Evolutionary conservation across 2,888 invertebrate species (phyloP).

Genomic region (Ichneumon xanthorius): DNA sequence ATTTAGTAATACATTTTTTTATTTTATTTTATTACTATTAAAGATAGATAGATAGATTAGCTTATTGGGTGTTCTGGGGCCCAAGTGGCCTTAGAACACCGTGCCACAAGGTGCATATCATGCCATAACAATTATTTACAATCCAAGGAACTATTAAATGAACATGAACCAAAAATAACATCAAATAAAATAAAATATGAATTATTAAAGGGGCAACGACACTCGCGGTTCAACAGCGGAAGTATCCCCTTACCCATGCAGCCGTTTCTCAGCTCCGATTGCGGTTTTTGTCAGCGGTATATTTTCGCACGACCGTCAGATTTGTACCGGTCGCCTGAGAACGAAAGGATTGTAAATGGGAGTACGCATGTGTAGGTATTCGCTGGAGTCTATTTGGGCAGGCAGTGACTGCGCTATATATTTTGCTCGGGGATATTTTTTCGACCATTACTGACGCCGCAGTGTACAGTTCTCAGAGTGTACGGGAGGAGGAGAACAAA

Average conservation of each 20-base stretch:
- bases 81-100: too few species aligned
- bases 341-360: background rate
- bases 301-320: background rate
- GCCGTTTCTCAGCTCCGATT: background rate
- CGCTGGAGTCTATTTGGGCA: background rate
- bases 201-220: background rate
- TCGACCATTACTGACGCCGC: too few species aligned
- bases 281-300: background rate
- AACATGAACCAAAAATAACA: too few species aligned
- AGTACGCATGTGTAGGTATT: background rate
- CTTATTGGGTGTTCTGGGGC: too few species aligned
- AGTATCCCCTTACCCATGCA: slow-evolving; percentile 2
- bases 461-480: too few species aligned
- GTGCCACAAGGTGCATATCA: too few species aligned
- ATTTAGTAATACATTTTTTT: background rate
- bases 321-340: background rate
- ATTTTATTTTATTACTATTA: background rate
- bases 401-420: background rate
- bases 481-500: too few species aligned
- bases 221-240: background rate
- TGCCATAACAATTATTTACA: too few species aligned
- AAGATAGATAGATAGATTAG: too few species aligned
- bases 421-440: background rate
- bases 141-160: too few species aligned
- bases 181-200: background rate